These are phyloP conservation scores for Lepidothrix coronata DNA, from an alignment of 2,113 vertebrate genomes.

Conservation along the genomic window DNA sequence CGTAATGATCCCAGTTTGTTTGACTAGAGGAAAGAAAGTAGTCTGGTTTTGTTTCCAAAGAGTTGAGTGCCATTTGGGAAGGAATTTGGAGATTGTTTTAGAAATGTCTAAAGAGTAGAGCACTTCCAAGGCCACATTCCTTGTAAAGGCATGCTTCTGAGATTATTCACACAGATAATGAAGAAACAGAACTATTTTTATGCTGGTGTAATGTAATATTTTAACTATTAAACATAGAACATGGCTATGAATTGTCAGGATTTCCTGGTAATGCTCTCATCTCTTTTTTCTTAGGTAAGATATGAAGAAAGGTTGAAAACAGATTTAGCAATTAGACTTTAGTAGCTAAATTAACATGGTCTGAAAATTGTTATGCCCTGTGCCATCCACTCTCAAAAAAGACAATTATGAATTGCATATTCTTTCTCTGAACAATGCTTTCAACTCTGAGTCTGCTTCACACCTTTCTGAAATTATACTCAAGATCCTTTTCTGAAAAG, in stretches of 20 bases:
- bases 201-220: not conserved
- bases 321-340: not conserved
- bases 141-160: constrained; percentile 29
- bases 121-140: not conserved
- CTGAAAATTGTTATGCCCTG: not conserved
- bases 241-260: not conserved
- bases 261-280: not conserved
- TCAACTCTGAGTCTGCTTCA: not conserved
- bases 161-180: not conserved
- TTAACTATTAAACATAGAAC: not conserved
- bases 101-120: constrained; percentile 6
- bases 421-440: not conserved
- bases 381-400: not conserved
- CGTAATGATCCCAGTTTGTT: not conserved
- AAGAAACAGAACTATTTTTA: not conserved
- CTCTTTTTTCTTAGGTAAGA: not conserved
- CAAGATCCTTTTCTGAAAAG: not conserved
- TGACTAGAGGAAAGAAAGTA: not conserved
- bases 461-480: not conserved
- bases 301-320: not conserved
- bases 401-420: not conserved
- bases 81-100: not conserved
- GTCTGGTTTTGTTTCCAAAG: not conserved
- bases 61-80: not conserved
- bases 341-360: not conserved